Percentiles rank a stretch among this genome's conserved stretches.
Evolutionary conservation across 2,888 invertebrate genomes (phyloP).

Genomic region (Nymphalis polychloros): DNA sequence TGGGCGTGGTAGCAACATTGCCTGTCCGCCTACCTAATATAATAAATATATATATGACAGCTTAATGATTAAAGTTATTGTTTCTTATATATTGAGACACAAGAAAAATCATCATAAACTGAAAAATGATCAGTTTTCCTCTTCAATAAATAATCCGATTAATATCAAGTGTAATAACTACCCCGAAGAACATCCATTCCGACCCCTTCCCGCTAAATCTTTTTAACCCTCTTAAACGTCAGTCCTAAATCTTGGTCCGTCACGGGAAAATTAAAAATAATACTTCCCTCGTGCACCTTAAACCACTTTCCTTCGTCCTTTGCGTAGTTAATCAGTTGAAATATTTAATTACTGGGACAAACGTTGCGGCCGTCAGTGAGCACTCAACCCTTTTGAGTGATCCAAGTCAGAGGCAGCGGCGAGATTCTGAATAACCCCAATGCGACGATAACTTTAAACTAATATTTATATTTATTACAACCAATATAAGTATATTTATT

Average conservation of each 20-base stretch:
- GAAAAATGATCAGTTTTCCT: constrained; percentile 35
- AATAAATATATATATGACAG: too few relatives aligned
- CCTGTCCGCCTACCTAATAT: too few relatives aligned
- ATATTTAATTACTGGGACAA: constrained; percentile 76
- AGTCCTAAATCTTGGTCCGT: constrained; percentile 63
- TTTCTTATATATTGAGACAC: neutral
- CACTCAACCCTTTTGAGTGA: constrained; percentile 48
- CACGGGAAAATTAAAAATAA: constrained; percentile 76
- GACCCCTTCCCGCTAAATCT: constrained; percentile 60
- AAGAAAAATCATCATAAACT: constrained; percentile 3
- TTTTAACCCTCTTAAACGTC: constrained; percentile 60
- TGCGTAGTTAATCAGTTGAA: constrained; percentile 78
- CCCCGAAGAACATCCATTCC: constrained; percentile 55
- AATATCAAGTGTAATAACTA: constrained; percentile 65
- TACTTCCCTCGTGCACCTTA: constrained; percentile 60
- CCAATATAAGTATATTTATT: too few relatives aligned
- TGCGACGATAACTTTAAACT: neutral
- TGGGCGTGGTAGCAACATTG: too few relatives aligned
- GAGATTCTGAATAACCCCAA: neutral
- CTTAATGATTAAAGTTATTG: too few relatives aligned
- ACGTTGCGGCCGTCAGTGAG: constrained; percentile 56
- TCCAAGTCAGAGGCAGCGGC: constrained; percentile 36
- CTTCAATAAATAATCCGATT: constrained; percentile 60
- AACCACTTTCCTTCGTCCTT: constrained; percentile 60
- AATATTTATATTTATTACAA: too few relatives aligned